A percentile compares a stretch with the other conserved stretches of the same genome.
Evolutionary conservation across 1,140 invertebrate species (phyloP).

Genomic region (Gryon sp.): DNA sequence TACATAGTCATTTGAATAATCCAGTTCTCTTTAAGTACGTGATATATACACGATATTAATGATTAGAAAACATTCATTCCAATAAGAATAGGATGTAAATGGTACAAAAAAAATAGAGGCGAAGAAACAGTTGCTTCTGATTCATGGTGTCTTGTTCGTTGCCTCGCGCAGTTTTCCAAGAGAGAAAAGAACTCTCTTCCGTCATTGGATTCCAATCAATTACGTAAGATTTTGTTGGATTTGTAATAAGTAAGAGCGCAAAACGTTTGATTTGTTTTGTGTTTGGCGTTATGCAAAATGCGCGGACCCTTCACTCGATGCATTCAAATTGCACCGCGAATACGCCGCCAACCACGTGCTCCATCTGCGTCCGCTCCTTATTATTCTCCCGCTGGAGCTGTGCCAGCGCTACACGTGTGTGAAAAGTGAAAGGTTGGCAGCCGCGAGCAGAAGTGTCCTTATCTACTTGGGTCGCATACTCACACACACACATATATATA

Average conservation of each 20-base stretch:
- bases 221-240: too few species aligned
- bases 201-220: slow-evolving; percentile 39
- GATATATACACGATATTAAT: too few species aligned
- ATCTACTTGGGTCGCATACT: slow-evolving; percentile 29
- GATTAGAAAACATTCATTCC: slow-evolving; percentile 1
- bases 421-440: slow-evolving; percentile 72
- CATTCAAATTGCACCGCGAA: slow-evolving; percentile 48
- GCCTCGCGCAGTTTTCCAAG: slow-evolving; percentile 8
- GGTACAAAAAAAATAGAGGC: background rate
- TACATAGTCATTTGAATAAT: too few species aligned
- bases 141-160: background rate
- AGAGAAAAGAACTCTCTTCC: slow-evolving; percentile 48
- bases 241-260: slow-evolving; percentile 28
- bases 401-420: slow-evolving; percentile 57
- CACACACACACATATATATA: too few species aligned
- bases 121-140: background rate
- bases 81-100: too few species aligned
- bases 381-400: slow-evolving; percentile 47
- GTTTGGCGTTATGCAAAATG: slow-evolving; percentile 49
- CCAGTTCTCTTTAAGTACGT: too few species aligned
- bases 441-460: slow-evolving; percentile 53
- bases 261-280: slow-evolving; percentile 36
- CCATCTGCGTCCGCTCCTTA: slow-evolving; percentile 48
- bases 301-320: slow-evolving; percentile 57
- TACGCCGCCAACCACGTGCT: slow-evolving; percentile 62